Evolutionary conservation across 2,113 vertebrate species (phyloP).

Genomic region (Donacobius atricapilla): DNA sequence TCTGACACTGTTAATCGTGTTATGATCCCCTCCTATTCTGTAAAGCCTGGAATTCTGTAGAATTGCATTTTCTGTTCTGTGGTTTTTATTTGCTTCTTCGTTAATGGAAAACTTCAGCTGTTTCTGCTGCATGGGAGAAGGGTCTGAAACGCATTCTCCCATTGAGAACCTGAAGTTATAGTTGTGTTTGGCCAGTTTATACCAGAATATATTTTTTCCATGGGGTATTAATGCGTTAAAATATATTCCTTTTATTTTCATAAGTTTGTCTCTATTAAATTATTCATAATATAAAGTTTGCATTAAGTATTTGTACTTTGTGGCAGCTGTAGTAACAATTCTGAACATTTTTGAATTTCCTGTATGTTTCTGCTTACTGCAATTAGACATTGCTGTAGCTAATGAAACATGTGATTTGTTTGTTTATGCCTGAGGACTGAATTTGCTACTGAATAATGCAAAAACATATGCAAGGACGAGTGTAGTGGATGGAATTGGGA

Average conservation of each 20-base stretch:
- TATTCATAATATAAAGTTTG: background rate
- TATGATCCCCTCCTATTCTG: rapidly evolving
- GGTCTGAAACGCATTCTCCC: background rate
- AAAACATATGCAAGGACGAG: conserved; percentile 44
- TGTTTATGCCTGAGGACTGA: conserved; percentile 58
- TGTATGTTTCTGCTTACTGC: conserved; percentile 2
- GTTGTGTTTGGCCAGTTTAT: background rate
- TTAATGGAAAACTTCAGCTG: background rate
- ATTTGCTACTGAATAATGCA: conserved; percentile 55
- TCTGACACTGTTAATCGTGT: background rate
- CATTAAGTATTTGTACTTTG: background rate
- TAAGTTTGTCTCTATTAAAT: background rate
- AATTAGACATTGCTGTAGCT: conserved; percentile 44
- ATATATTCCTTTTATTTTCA: background rate
- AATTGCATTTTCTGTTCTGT: background rate
- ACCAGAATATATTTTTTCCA: background rate
- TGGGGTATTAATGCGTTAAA: background rate
- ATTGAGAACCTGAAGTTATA: background rate
- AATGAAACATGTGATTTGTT: conserved; percentile 62
- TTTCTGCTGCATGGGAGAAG: background rate
- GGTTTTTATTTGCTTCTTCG: background rate
- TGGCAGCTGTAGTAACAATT: background rate
- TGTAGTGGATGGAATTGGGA: background rate
- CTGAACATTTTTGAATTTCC: background rate
- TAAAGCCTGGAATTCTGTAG: background rate